Evolutionary conservation across 1,140 invertebrate species (phyloP).

Genomic region (Wiebesia pumilae): DNA sequence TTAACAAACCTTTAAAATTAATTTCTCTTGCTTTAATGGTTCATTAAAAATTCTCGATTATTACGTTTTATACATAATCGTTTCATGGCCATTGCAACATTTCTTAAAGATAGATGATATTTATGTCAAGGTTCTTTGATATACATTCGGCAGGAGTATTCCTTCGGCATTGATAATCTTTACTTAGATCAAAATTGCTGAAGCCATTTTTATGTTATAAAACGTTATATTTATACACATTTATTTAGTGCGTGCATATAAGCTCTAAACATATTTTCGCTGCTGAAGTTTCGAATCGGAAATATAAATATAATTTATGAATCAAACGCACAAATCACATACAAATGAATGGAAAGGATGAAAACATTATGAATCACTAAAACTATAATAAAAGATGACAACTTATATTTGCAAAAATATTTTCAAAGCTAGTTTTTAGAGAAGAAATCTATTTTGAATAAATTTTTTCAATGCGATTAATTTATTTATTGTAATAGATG

Average conservation of each 20-base stretch:
- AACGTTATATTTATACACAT: neutral
- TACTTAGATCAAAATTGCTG: neutral
- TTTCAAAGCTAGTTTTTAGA: no score
- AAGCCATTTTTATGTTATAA: neutral
- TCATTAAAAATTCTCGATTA: neutral
- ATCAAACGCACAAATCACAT: no score
- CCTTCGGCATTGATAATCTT: neutral
- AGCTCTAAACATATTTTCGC: neutral
- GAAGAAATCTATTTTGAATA: no score
- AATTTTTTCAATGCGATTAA: no score
- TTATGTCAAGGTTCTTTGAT: constrained; percentile 19
- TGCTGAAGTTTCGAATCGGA: neutral
- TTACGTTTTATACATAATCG: neutral
- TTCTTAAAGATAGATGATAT: constrained; percentile 16
- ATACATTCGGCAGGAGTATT: neutral
- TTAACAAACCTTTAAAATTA: neutral
- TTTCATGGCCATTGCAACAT: no score
- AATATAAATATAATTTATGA: no score
- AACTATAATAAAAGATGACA: no score
- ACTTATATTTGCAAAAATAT: no score
- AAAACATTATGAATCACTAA: no score
- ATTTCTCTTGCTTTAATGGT: neutral
- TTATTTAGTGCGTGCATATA: no score
- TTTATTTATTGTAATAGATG: no score
- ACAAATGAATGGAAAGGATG: no score